phyloP scores from a whole-genome alignment of 2,797 vertebrate species.

The Schizopygopsis pylzovi region DNA sequence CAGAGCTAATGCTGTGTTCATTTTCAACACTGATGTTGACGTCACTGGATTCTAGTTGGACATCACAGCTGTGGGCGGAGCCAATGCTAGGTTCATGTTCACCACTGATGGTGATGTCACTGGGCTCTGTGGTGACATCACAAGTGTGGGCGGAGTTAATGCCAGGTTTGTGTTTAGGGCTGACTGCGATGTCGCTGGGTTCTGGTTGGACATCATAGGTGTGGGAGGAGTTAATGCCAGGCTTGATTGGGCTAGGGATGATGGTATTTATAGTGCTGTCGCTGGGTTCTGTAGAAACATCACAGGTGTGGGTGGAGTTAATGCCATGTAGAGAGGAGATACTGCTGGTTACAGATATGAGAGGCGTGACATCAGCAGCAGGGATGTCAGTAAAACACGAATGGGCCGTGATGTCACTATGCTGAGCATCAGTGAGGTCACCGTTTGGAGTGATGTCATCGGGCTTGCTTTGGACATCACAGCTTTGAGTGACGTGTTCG shows the following conservation, averaged over 20 bases:
- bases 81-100: background rate
- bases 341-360: slow-evolving; percentile 14
- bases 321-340: background rate
- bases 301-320: slow-evolving; percentile 1
- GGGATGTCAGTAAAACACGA: background rate
- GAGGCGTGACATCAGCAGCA: background rate
- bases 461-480: slow-evolving; percentile 27
- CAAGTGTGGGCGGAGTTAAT: slow-evolving; percentile 5
- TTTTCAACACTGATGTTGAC: slow-evolving; percentile 36
- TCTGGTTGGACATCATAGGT: background rate
- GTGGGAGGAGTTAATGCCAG: background rate
- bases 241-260: background rate
- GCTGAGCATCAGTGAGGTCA: background rate
- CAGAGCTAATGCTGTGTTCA: background rate
- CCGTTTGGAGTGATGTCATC: slow-evolving; percentile 15
- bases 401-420: background rate
- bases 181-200: background rate
- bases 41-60: slow-evolving; percentile 38
- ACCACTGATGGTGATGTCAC: slow-evolving; percentile 14
- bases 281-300: slow-evolving; percentile 19
- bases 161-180: background rate
- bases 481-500: slow-evolving; percentile 26
- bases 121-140: slow-evolving; percentile 27
- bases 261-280: background rate
- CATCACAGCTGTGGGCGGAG: background rate